Base-by-base conservation (phyloP, 1,140 invertebrate species). In the Eueides isabella region DNA sequence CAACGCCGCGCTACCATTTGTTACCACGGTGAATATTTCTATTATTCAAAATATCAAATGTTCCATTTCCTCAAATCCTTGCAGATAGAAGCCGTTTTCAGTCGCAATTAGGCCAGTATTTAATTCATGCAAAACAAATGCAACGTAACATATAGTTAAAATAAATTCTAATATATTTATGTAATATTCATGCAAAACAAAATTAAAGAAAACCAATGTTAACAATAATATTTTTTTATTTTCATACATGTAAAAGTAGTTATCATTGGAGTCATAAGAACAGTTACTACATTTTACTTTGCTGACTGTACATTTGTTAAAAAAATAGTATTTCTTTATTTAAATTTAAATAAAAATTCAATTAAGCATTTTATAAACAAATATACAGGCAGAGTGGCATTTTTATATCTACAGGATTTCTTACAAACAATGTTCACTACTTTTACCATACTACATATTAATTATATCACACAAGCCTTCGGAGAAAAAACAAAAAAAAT, bases 401-500 rank as follows among this genome's bases (percentile, higher is more conserved):
- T 19, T 41, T 41, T 14, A 3, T 41, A 41, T 41, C 38, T 41
- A 14, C 12, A 41, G 38, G 38, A 41, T 41, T 16, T 12, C 38
- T 41, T 44, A 19, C n/a, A 30, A 64, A 38, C 29, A 67, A 67
- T 41, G 33, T 16, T 61, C 30, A 72, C 48, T 29, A 62, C 55
- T 72, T 31, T 71, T 44, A 41, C 28, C 9, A 71, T 14, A n/a
- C 31, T 62, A 61, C 16, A 71, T 61, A 41, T 26, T 23, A 61
- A 29, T 63, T 63, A 71, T 71, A 71, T 71, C 69, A 71, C 69
- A 71, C 69, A 71, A 71, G 69, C 69, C 33, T 63, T 63, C 16
- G 19, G 41, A 44, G 7, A 19, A 16, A 23, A 26, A 55, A 55
- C 11, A 55, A 55, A 23, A 23, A 23, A 55, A 55, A 23, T 26